Conservation (phyloP, 2,888 invertebrate species). For the Aporophyla nigra region DNA sequence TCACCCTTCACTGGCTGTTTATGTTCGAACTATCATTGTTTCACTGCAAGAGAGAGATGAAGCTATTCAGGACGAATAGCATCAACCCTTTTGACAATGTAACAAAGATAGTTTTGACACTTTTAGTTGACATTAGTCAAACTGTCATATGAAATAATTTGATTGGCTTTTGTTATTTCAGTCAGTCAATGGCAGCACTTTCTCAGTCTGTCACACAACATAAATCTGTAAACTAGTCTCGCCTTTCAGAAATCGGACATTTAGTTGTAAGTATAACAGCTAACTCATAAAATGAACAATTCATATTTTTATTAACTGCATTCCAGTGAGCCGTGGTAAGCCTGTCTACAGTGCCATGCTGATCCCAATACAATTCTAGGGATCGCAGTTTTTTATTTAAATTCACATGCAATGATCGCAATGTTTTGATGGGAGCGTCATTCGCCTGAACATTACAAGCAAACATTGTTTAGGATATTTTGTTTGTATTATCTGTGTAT, state of each 20-base stretch:
- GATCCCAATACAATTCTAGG: constrained; percentile 54
- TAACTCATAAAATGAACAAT: constrained; percentile 68
- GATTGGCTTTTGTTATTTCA: constrained; percentile 11
- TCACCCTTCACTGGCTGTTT: not conserved
- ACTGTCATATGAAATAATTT: constrained; percentile 8
- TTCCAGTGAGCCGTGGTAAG: constrained; percentile 77
- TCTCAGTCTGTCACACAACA: constrained; percentile 6
- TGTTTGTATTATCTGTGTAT: constrained; percentile 20
- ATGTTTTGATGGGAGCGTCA: constrained; percentile 58
- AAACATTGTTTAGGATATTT: constrained; percentile 63
- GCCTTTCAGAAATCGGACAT: not conserved
- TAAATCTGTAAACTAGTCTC: not conserved
- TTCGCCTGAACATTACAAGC: constrained; percentile 36
- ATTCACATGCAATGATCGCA: constrained; percentile 73
- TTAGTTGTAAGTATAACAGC: constrained; percentile 64
- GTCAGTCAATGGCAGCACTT: not conserved
- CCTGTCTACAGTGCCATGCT: constrained; percentile 67
- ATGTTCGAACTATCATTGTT: not conserved
- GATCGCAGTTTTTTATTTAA: constrained; percentile 55
- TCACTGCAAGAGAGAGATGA: constrained; percentile 12
- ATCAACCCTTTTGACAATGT: constrained; percentile 5
- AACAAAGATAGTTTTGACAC: not conserved
- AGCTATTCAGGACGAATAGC: constrained; percentile 6
- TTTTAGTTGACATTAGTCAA: not conserved
- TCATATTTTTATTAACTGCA: constrained; percentile 70